Percentiles rank a stretch among this genome's conserved stretches.
Evolutionary conservation across 1,140 invertebrate genomes (phyloP).

Genomic region (Diabrotica virgifera): DNA sequence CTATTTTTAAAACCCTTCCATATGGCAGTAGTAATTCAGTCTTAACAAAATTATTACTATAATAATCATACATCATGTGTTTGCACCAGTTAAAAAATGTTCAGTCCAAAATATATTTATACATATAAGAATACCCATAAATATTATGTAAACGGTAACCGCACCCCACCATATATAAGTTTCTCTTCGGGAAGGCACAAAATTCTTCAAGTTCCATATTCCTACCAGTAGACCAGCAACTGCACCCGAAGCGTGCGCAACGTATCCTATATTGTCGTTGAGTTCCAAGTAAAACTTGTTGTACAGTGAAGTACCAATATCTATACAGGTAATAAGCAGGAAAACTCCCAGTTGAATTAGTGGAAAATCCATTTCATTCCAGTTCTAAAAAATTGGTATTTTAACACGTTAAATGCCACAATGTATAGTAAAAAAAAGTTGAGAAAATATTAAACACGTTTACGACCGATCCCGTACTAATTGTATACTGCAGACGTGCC

Average conservation of each 20-base stretch:
- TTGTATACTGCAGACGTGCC: no score
- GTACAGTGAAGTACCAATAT: slow-evolving; percentile 77
- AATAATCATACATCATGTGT: no score
- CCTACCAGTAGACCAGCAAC: slow-evolving; percentile 85
- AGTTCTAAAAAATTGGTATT: slow-evolving; percentile 65
- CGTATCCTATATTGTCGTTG: slow-evolving; percentile 71
- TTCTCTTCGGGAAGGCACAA: slow-evolving; percentile 83
- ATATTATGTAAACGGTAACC: slow-evolving; percentile 67
- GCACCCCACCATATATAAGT: slow-evolving; percentile 79
- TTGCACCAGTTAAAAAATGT: slow-evolving; percentile 1
- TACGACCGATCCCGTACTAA: no score
- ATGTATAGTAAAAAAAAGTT: not conserved
- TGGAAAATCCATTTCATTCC: slow-evolving; percentile 88
- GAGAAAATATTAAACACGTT: no score
- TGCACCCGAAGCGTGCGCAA: slow-evolving; percentile 84
- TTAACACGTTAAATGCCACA: not conserved
- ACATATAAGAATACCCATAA: slow-evolving; percentile 60
- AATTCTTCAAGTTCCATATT: slow-evolving; percentile 85
- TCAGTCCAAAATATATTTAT: slow-evolving; percentile 27
- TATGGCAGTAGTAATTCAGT: no score
- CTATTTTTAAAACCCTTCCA: no score
- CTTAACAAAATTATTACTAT: no score
- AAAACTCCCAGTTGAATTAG: slow-evolving; percentile 76
- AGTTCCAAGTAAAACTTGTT: slow-evolving; percentile 67
- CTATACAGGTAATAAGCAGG: slow-evolving; percentile 58